Base-by-base conservation (phyloP, 2,113 vertebrate species). In the Thamnophis sirtalis region DNA sequence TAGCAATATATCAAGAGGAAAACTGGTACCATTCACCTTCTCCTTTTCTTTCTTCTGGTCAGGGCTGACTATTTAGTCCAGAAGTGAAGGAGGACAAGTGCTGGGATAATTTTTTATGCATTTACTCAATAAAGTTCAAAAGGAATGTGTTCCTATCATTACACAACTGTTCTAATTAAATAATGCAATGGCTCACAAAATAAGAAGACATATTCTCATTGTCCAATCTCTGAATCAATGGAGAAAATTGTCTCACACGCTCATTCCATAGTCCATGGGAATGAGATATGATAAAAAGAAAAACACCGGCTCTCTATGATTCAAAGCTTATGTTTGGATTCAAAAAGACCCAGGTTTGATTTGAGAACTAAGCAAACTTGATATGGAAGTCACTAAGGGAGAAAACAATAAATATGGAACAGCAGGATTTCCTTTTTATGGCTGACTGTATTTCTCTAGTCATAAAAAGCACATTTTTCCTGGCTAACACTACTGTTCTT, bases 321-420 rank as follows among this genome's bases (percentile, higher is more conserved):
- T 60, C 84, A 58, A 90, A 87, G 58, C 56, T 54, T 86, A 13
- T 26, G 3, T 33, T 90, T 88, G 6, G 28, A 92, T n/a, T 89
- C n/a, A 88, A 84, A 63, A 93, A 95, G 91, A 84, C 17, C 0
- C 5, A 53, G 1, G 91, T 91, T 11, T 93, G 84, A 92, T 90
- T 84, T 91, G 80, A 90, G 84, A 92, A 91, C 15, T 93, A 56
- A 94, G 86, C 19, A 94, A 86, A 89, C 60, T 26, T 92, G 51
- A 90, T 92, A 92, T 3, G 26, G 54, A 96, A 93, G 9, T 93
- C 48, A 87, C 24, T 38, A 68, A 60, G 49, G 43, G 9, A 92
- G 60, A 92, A 73, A 3, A 92, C 3, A 89, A 85, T 33, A 93
- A 92, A 91, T 60, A 86, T 0, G 0, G 49, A 91, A 50, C 33